phyloP scores from a whole-genome alignment of 2,113 vertebrate species.

The Phalacrocorax aristotelis region DNA sequence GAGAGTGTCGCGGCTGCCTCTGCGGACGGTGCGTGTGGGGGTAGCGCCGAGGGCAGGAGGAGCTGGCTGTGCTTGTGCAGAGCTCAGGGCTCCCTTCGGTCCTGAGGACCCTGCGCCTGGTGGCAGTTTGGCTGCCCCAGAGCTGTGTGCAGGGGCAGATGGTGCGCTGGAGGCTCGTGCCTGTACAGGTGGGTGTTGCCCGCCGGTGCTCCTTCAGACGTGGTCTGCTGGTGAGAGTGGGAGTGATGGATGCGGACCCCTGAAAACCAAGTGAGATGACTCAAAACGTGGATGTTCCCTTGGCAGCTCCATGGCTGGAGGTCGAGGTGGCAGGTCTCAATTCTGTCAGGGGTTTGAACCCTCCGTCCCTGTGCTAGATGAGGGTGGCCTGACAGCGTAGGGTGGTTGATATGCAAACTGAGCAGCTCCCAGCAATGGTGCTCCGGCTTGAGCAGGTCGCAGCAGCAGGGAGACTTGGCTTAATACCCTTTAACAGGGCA shows the following conservation, averaged over 20 bases:
- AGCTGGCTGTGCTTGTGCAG: not conserved
- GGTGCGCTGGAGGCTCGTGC: fast-evolving
- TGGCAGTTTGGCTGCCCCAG: fast-evolving
- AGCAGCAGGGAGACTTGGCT: not conserved
- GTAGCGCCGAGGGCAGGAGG: not conserved
- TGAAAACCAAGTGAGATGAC: not conserved
- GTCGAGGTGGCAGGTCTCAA: not conserved
- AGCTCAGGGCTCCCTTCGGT: fast-evolving
- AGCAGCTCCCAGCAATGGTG: not conserved
- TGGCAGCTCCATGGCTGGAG: not conserved
- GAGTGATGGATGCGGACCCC: not conserved
- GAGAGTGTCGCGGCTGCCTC: fast-evolving
- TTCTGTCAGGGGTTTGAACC: not conserved
- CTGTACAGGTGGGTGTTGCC: not conserved
- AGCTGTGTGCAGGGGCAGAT: not conserved
- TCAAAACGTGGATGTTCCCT: fast-evolving
- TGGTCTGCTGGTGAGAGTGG: not conserved
- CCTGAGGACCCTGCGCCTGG: not conserved
- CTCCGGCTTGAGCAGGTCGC: not conserved
- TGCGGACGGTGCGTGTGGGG: fast-evolving
- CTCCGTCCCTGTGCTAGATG: not conserved
- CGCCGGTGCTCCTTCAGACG: not conserved
- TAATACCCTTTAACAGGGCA: not conserved
- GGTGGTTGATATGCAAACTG: not conserved
- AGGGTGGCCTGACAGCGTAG: not conserved